Evolutionary conservation across 2,888 invertebrate genomes (phyloP).

Genomic region (Phalera bucephala): DNA sequence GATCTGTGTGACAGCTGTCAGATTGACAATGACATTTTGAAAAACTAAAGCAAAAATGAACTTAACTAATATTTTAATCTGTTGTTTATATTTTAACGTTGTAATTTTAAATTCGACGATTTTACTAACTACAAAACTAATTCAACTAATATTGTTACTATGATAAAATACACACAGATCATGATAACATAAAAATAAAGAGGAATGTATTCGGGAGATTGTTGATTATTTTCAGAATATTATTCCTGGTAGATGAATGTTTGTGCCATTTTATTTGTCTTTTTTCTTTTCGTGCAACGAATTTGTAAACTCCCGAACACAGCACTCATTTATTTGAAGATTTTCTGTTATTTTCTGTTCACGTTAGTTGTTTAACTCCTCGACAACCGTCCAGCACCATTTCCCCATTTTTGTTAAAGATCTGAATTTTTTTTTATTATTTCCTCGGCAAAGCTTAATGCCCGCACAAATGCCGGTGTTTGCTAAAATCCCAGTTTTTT

Average conservation of each 20-base stretch:
- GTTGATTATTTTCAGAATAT: conserved; percentile 33
- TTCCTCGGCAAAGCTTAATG: conserved; percentile 37
- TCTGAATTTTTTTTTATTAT: conserved; percentile 39
- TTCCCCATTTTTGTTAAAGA: conserved; percentile 48
- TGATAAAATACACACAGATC: not conserved
- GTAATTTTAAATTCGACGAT: not conserved
- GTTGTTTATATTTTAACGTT: not conserved
- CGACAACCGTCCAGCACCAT: conserved; percentile 71
- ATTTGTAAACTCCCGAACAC: conserved; percentile 15
- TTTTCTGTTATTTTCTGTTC: conserved; percentile 1
- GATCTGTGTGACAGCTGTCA: conserved; percentile 8
- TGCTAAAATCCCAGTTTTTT: conserved; percentile 30
- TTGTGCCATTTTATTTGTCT: conserved; percentile 38
- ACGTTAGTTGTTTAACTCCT: conserved; percentile 16
- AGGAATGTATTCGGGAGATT: conserved; percentile 20
- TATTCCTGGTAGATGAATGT: conserved; percentile 28
- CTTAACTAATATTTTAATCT: not conserved
- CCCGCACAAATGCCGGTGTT: conserved; percentile 47
- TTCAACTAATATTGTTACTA: not conserved
- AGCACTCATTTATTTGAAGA: conserved; percentile 1
- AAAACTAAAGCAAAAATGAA: not conserved
- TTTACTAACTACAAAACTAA: not conserved
- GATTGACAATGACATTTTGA: not conserved
- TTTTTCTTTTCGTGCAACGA: conserved; percentile 26
- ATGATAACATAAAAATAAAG: not conserved